phyloP scores from a whole-genome alignment of 37 sponge, comb jelly and placozoan genomes.

The Spongia lamella region DNA sequence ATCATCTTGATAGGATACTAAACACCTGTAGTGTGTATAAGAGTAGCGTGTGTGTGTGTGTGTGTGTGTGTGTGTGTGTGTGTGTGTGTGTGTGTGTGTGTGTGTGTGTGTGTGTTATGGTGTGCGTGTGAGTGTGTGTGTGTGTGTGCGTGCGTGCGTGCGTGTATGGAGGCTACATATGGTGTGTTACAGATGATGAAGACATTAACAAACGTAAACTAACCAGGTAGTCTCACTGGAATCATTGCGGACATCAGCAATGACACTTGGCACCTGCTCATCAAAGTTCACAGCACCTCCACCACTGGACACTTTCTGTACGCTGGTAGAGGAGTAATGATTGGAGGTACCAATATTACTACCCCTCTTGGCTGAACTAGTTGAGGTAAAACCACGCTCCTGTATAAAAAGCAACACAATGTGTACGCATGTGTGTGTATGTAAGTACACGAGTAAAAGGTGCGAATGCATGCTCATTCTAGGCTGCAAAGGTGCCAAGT shows the following conservation, averaged over 20 bases:
- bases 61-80: slow-evolving; percentile 1
- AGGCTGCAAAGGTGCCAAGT: too few species aligned
- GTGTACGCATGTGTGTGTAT: neutral
- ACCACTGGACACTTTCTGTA: neutral
- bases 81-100: neutral
- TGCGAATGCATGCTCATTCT: too few species aligned
- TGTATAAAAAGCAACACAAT: neutral
- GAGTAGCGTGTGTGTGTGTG: neutral
- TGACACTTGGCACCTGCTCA: slow-evolving; percentile 49
- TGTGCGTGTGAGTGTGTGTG: neutral
- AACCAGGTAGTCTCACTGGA: slow-evolving; percentile 53
- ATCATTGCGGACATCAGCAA: slow-evolving; percentile 65
- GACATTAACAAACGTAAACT: too few species aligned
- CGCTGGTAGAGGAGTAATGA: slow-evolving; percentile 30
- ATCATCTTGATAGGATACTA: slow-evolving; percentile 47
- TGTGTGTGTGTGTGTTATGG: neutral
- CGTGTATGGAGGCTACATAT: neutral
- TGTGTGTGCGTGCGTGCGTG: neutral
- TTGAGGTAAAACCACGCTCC: slow-evolving; percentile 75
- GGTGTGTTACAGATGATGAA: too few species aligned
- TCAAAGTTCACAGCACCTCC: slow-evolving; percentile 57
- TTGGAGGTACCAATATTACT: slow-evolving; percentile 17
- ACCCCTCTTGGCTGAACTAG: slow-evolving; percentile 15
- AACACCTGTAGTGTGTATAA: slow-evolving; percentile 54
- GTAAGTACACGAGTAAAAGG: too few species aligned